A percentile compares a stretch with the other conserved stretches of the same genome.
phyloP scores from a whole-genome alignment of 2,888 invertebrate genomes.

The Ditylenchus weischeri region DNA sequence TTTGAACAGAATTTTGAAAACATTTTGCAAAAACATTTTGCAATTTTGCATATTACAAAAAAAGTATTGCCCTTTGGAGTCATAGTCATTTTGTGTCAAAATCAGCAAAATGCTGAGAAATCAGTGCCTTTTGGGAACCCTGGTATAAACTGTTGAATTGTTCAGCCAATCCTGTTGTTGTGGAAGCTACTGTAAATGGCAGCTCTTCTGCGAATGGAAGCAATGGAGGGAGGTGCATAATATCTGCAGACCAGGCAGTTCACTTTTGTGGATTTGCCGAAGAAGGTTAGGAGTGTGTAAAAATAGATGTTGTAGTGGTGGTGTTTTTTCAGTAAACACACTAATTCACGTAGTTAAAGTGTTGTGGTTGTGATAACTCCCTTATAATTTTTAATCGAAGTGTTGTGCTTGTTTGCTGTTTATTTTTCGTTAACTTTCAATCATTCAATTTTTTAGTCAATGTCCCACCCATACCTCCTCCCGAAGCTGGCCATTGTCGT shows the following conservation, averaged over 20 bases:
- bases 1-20: too few relatives aligned
- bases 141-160: not conserved
- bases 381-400: not conserved
- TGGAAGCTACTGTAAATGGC: not conserved
- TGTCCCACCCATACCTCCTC: conserved; percentile 57
- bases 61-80: too few relatives aligned
- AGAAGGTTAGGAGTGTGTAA: conserved; percentile 42
- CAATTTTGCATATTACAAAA: too few relatives aligned
- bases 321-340: not conserved
- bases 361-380: not conserved
- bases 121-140: too few relatives aligned
- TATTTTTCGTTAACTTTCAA: too few relatives aligned
- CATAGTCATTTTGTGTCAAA: too few relatives aligned
- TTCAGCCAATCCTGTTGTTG: conserved; percentile 9
- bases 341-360: conserved; percentile 7
- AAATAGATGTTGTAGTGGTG: conserved; percentile 8
- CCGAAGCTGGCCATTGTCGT: conserved; percentile 52
- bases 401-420: conserved; percentile 4
- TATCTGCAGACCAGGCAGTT: conserved; percentile 56
- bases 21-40: too few relatives aligned
- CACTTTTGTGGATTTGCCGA: conserved; percentile 57
- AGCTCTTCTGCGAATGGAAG: conserved; percentile 28
- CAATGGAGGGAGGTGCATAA: conserved; percentile 49
- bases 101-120: too few relatives aligned
- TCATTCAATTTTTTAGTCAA: conserved; percentile 43